These are phyloP conservation scores for Sialia sialis DNA, from an alignment of 2,113 vertebrate species.

Conservation along the genomic window DNA sequence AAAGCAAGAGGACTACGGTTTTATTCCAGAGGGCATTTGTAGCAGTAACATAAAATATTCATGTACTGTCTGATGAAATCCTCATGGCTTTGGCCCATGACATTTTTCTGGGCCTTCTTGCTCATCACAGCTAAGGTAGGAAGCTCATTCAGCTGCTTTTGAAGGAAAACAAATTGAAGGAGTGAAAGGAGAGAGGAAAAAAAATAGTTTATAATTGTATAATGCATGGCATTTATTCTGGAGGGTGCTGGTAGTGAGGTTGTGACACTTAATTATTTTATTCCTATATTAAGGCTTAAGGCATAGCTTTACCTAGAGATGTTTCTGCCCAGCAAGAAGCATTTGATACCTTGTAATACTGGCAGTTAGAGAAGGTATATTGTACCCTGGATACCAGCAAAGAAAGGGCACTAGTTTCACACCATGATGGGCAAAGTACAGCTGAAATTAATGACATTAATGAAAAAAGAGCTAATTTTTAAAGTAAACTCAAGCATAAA, in stretches of 20 bases:
- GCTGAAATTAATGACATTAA: neutral
- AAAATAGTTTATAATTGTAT: neutral
- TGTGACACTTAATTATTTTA: neutral
- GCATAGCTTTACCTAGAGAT: neutral
- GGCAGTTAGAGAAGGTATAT: neutral
- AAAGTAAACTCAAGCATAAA: neutral
- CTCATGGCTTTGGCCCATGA: neutral
- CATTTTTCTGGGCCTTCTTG: neutral
- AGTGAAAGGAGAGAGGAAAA: neutral
- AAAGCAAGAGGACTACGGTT: neutral
- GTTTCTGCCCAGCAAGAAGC: neutral
- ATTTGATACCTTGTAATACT: neutral
- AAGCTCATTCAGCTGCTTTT: neutral
- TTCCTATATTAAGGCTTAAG: neutral
- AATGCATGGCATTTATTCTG: neutral
- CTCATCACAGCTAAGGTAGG: rapidly evolving
- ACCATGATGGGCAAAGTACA: neutral
- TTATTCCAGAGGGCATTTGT: neutral
- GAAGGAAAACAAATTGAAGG: neutral
- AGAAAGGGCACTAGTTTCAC: neutral
- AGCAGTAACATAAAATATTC: neutral
- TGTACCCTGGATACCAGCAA: neutral
- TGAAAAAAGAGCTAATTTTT: neutral
- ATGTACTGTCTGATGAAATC: neutral
- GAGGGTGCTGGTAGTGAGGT: neutral